These are phyloP conservation scores for Gallinago undulata DNA, from an alignment of 2,113 vertebrate species.

Conservation along the genomic window DNA sequence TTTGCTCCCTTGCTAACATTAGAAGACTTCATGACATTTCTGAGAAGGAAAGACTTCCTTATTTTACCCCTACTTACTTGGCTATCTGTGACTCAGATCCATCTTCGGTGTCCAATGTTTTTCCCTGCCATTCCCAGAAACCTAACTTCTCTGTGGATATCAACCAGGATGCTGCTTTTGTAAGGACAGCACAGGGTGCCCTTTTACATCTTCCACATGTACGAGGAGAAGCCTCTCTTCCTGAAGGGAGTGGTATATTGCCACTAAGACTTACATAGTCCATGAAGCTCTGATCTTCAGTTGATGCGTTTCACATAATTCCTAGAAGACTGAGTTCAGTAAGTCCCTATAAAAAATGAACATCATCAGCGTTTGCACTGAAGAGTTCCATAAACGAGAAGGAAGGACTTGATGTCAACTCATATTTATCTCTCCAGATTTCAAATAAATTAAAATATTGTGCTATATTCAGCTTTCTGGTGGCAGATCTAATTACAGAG, in stretches of 20 bases:
- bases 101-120: background rate
- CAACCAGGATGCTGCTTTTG: background rate
- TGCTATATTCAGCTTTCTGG: background rate
- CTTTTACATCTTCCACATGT: rapidly evolving
- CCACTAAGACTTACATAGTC: too few species aligned
- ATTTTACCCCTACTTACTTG: background rate
- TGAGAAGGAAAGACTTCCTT: background rate
- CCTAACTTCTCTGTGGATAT: background rate
- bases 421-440: background rate
- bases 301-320: rapidly evolving
- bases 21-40: background rate
- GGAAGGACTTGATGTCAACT: background rate
- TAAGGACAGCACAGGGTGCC: background rate
- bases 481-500: constrained; percentile 33
- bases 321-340: background rate
- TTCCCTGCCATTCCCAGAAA: background rate
- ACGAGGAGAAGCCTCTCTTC: background rate
- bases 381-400: background rate
- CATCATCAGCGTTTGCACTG: background rate
- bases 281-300: background rate
- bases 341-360: background rate
- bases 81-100: background rate
- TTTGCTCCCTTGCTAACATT: background rate
- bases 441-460: constrained; percentile 6
- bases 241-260: background rate